Evolutionary conservation across 2,113 vertebrate genomes (phyloP), one percentile per base, ranked within the genome.

Genomic region (Octodon degus): DNA sequence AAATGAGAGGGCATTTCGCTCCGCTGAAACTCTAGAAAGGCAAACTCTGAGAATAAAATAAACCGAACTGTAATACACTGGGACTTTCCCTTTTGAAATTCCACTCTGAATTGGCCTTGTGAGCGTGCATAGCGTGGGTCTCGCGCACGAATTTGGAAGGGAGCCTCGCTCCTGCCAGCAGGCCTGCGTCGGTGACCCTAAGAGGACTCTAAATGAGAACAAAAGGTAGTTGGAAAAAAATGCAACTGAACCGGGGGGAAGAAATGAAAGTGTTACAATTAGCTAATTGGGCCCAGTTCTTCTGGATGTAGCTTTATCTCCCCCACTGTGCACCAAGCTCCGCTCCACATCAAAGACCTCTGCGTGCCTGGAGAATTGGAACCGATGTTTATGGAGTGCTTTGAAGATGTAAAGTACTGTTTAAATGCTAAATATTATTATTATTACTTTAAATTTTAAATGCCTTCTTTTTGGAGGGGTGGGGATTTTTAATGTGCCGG

Each of bases 381-480:
- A 92, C 90, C 62, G 0, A 93, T 91, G 93, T 97, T 98, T 97
- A 96, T 77, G 53, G 86, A 97, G 85, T 65, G 86, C 97, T 97
- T 98, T 98, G 97, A 98, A 98, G 96, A 97, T 96, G 92, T 83
- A 92, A 97, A 97, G 92, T 94, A 89, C 93, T 95, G 76, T 96
- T 96, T 97, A 97, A 97, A 96, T 90, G 88, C 96, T 97, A 98
- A 96, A 90, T 94, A 86, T 89, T 97, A 93, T 96, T 97, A 98
- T 97, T 97, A 96, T 95, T 93, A 84, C 88, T 96, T 97, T 93
- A 96, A 90, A 97, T 96, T 94, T 96, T 86, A 96, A 97, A 97
- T 97, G 63, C 27, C 16, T 81, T 53, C 70, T 90, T 68, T 83
- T 92, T 88, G 84, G 83, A 58, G 77, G 32, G 80, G 92, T 91